These are phyloP conservation scores for Dicrurus megarhynchus DNA, from an alignment of 2,113 vertebrate genomes.

Conservation along the genomic window DNA sequence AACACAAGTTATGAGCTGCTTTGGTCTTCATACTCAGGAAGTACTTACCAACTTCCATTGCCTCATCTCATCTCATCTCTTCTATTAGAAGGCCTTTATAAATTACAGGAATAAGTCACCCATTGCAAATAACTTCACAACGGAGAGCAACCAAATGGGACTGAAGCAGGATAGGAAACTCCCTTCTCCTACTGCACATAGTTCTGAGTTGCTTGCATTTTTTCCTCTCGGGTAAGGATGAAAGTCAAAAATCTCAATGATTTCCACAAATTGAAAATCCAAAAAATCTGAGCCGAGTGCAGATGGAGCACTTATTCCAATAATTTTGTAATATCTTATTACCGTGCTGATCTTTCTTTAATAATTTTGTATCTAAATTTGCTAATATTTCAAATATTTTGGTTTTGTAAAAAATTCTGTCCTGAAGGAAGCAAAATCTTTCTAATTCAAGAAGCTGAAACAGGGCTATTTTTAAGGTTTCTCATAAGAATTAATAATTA, in stretches of 20 bases:
- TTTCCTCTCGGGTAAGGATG: not conserved
- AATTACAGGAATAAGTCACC: constrained; percentile 22
- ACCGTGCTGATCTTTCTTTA: not conserved
- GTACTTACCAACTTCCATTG: constrained; percentile 42
- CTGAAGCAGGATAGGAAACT: not conserved
- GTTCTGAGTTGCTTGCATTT: not conserved
- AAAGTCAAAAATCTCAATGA: constrained; percentile 15
- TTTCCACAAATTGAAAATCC: not conserved
- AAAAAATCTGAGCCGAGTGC: not conserved
- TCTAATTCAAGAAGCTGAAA: not conserved
- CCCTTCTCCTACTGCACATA: not conserved
- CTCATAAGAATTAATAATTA: not conserved
- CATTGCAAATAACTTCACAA: constrained; percentile 8
- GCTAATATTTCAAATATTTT: not conserved
- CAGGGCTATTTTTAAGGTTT: not conserved
- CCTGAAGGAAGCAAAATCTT: not conserved
- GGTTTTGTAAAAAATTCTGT: not conserved
- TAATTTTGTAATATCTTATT: not conserved
- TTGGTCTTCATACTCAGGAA: constrained; percentile 29
- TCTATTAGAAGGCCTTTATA: constrained; percentile 18
- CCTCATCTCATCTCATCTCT: constrained; percentile 38
- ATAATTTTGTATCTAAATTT: not conserved
- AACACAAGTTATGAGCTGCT: constrained; percentile 13
- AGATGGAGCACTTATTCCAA: not conserved
- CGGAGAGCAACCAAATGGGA: not conserved